Evolutionary conservation across 2,113 vertebrate species (phyloP).

Genomic region (Pithys albifrons): DNA sequence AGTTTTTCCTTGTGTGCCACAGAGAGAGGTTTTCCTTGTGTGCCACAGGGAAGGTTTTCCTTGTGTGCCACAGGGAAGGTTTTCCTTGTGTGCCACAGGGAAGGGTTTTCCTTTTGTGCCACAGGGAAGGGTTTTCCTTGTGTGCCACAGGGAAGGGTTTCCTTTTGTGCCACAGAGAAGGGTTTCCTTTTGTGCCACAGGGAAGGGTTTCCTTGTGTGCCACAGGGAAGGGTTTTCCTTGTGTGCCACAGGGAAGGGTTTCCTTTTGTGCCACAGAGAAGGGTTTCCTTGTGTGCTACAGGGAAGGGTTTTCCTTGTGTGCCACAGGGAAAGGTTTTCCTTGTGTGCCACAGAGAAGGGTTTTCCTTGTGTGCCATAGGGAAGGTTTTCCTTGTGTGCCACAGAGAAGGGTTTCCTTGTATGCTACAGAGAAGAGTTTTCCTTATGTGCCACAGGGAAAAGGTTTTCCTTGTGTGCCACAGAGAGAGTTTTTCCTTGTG

Average conservation of each 20-base stretch:
- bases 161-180: no score
- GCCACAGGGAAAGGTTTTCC: background rate
- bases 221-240: no score
- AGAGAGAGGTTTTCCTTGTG: no score
- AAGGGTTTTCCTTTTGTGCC: background rate
- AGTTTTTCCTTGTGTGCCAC: no score
- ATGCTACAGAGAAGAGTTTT: no score
- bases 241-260: background rate
- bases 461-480: background rate
- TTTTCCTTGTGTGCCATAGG: background rate
- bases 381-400: no score
- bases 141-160: background rate
- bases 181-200: background rate
- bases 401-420: no score
- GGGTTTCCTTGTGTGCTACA: background rate
- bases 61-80: background rate
- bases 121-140: no score
- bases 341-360: background rate
- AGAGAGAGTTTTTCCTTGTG: background rate
- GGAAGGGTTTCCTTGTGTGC: background rate
- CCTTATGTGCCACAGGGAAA: background rate
- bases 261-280: background rate
- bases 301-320: no score
- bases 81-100: background rate
- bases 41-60: background rate